Percentiles rank a stretch among this genome's conserved stretches.
phyloP scores from a whole-genome alignment of 2,888 invertebrate genomes.

The Lepeophtheirus nordmannii region DNA sequence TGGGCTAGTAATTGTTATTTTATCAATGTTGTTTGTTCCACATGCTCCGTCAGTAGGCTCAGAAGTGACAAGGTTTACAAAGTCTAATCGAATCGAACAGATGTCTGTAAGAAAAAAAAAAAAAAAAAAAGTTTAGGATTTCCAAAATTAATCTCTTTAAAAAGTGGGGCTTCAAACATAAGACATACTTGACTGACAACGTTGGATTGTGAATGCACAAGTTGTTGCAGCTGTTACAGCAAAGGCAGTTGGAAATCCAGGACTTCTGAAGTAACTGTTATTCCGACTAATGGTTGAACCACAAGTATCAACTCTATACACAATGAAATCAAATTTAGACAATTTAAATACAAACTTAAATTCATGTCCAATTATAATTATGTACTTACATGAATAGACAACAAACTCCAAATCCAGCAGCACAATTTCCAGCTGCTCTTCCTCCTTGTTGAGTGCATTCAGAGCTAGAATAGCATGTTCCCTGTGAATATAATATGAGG shows the following conservation, averaged over 20 bases:
- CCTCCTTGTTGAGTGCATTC: neutral
- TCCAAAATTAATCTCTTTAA: no score
- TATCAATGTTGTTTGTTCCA: neutral
- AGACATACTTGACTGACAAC: neutral
- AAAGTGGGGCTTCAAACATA: no score
- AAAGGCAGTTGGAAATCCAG: neutral
- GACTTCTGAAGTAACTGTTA: neutral
- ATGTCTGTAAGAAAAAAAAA: neutral
- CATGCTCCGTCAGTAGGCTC: neutral
- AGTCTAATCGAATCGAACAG: neutral
- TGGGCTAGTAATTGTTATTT: neutral
- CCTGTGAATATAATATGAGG: neutral
- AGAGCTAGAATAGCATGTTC: neutral
- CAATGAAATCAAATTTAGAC: neutral
- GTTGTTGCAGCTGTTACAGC: neutral
- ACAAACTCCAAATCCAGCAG: slow-evolving; percentile 3
- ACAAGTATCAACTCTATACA: neutral
- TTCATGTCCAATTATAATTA: no score
- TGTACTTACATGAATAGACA: neutral
- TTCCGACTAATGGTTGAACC: neutral
- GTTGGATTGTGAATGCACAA: neutral
- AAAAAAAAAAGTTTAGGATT: no score
- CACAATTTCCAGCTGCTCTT: neutral
- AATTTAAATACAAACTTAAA: no score
- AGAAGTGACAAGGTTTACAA: neutral